Evolutionary conservation across 2,888 invertebrate species (phyloP).

Genomic region (Pseudolycoriella hygida): DNA sequence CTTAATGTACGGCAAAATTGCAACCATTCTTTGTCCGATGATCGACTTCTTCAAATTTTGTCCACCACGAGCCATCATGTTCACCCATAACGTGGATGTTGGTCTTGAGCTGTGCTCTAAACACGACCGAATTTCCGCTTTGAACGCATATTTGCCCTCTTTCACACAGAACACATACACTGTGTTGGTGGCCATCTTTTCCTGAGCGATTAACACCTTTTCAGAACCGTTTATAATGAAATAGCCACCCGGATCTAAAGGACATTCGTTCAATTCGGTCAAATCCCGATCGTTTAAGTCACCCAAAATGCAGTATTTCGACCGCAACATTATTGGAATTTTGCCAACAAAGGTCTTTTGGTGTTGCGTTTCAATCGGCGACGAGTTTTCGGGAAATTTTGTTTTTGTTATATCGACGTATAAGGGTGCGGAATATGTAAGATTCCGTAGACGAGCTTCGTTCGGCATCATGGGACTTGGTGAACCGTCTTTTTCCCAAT

Average conservation of each 20-base stretch:
- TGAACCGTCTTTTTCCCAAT: conserved; percentile 99
- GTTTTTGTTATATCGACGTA: conserved; percentile 99
- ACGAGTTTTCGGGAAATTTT: conserved; percentile 76
- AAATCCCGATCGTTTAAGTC: conserved; percentile 96
- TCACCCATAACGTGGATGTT: conserved; percentile 96
- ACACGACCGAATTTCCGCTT: conserved; percentile 93
- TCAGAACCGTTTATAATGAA: conserved; percentile 99
- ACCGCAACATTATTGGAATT: conserved; percentile 98
- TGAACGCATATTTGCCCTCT: conserved; percentile 97
- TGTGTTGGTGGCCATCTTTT: conserved; percentile 99
- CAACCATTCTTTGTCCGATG: conserved; percentile 95
- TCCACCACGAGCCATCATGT: conserved; percentile 98
- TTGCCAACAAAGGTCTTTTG: conserved; percentile 67
- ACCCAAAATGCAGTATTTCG: conserved; percentile 88
- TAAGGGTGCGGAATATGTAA: conserved; percentile 95
- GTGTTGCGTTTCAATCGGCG: conserved; percentile 68
- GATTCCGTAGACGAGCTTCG: conserved; percentile 89
- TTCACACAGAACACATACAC: conserved; percentile 99
- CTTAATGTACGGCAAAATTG: conserved; percentile 95
- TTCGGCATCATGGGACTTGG: conserved; percentile 99
- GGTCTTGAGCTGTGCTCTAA: conserved; percentile 86
- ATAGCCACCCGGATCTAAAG: conserved; percentile 97
- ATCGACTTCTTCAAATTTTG: conserved; percentile 96
- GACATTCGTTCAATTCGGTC: conserved; percentile 97
- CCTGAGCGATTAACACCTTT: conserved; percentile 96